phyloP scores from a whole-genome alignment of 2,888 invertebrate species.

The Quadroppia sp. region DNA sequence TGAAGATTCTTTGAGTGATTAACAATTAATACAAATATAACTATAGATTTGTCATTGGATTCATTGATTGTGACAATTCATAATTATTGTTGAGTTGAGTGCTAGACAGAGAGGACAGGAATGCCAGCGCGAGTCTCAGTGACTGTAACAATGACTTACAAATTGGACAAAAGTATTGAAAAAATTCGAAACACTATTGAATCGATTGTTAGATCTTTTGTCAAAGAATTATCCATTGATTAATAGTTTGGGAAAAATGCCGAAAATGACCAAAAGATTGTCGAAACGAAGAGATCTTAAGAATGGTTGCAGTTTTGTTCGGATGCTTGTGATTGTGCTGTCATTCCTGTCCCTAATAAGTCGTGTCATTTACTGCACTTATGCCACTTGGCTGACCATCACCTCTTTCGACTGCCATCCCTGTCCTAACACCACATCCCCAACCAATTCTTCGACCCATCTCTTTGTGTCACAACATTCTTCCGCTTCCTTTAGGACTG shows the following conservation, averaged over 20 bases:
- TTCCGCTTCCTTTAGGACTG: background rate
- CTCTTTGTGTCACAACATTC: conserved; percentile 12
- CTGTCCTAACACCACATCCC: background rate
- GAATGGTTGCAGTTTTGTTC: background rate
- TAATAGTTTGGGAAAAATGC: background rate
- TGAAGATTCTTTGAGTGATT: background rate
- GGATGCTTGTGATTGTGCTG: background rate
- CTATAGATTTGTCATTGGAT: no score
- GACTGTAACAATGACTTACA: no score
- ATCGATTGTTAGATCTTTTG: no score
- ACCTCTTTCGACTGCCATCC: conserved; percentile 19
- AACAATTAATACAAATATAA: no score
- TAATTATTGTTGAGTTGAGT: no score
- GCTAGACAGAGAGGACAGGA: no score
- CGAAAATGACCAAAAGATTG: background rate
- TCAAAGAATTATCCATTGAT: no score
- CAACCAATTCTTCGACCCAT: background rate
- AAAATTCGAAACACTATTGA: no score
- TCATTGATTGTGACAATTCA: no score
- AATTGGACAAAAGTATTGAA: no score
- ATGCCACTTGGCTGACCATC: conserved; percentile 17
- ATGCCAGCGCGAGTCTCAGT: no score
- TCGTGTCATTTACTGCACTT: conserved; percentile 18
- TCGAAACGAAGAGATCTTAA: background rate
- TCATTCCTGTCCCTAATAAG: conserved; percentile 13